Base-by-base conservation (phyloP, 2,888 invertebrate species). In the Nemotelus nigrinus region DNA sequence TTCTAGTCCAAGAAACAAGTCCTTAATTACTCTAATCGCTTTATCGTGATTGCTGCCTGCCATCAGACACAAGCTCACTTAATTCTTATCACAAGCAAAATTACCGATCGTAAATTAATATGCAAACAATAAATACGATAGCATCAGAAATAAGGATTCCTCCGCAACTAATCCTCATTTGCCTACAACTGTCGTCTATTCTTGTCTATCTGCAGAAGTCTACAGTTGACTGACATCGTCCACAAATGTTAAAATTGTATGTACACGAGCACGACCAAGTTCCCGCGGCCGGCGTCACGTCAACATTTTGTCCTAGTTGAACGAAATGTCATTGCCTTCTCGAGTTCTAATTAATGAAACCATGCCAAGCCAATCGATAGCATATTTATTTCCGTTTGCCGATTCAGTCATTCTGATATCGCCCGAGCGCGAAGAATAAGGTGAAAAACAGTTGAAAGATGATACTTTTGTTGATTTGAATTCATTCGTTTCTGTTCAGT, bases 371-470 rank as follows among this genome's bases (percentile, higher is more conserved):
- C 25, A 53, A 68, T 72, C 58, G 72, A 72, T 72, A 58, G 45
- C 72, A 72, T 58, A 72, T 44, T 58, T 72, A 72, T 72, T 72
- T 72, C 72, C 25, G 41, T 6, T 53, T 70, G 55, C 43, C 53
- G 53, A 39, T 68, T 50, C 25, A 25, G 25, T 25, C 25, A 25
- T 25, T 25, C 25, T 25, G 25, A 25, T 25, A 25, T 25, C 25
- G 25, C 25, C 25, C 25, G 8, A 5, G 63, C 43, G 25, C 8
- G 63, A 63, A 63, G 41, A 10, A 7, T 43, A 63, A 63, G 41
- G 39, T 63, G 41, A 41, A 63, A 63, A 7, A 53, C 10, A 53
- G 10, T 6, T 53, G 43, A 3, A 41, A 43, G 41, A 63, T 39
- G 25, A 25, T 25, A 25, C 25, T 25, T 25, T 25, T 25, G 25